Conservation (phyloP, 2,888 invertebrate genomes). For the Acanthacorydalis orientalis region DNA sequence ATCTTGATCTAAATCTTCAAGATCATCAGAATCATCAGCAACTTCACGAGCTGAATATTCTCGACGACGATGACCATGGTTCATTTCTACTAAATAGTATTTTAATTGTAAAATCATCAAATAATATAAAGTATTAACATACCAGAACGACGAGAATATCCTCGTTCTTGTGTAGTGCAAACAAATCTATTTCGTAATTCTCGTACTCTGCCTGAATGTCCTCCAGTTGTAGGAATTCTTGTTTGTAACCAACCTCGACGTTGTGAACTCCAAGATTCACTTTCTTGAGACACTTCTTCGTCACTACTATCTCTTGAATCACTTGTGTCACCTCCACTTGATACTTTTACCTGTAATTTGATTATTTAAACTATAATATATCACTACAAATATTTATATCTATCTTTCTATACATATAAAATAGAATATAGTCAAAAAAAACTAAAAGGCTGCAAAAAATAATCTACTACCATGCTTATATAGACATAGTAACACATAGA, state of each 20-base stretch:
- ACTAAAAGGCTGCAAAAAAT: too few species aligned
- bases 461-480: too few species aligned
- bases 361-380: not conserved
- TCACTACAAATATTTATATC: too few species aligned
- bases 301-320: not conserved
- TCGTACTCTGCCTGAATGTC: slow-evolving; percentile 11
- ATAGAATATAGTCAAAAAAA: too few species aligned
- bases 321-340: slow-evolving; percentile 3
- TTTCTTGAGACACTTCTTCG: slow-evolving; percentile 10
- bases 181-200: slow-evolving; percentile 20
- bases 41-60: slow-evolving; percentile 14
- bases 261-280: slow-evolving; percentile 18
- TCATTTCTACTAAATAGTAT: not conserved
- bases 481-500: too few species aligned
- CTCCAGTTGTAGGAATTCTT: slow-evolving; percentile 5
- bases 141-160: slow-evolving; percentile 13
- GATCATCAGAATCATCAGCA: slow-evolving; percentile 1
- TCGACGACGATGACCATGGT: slow-evolving; percentile 14
- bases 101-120: too few species aligned
- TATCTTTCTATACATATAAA: too few species aligned
- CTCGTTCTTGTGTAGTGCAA: slow-evolving; percentile 16
- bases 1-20: slow-evolving; percentile 1
- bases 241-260: slow-evolving; percentile 8
- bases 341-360: not conserved
- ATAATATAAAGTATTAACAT: not conserved